Conservation (phyloP, 2,113 vertebrate species). For the Paralichthys olivaceus region DNA sequence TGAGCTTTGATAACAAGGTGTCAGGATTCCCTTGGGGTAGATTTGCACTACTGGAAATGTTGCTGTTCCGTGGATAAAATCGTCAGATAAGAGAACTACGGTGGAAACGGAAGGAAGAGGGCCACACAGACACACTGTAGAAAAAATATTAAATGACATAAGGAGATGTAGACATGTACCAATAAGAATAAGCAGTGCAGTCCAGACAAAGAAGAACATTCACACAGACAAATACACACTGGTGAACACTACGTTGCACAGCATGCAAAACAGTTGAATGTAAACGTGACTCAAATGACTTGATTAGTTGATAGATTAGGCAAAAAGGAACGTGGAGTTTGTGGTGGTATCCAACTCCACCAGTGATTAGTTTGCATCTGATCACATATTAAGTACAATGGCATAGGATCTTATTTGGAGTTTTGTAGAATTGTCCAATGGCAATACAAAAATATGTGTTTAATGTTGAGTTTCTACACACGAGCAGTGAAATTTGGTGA, state of each 20-base stretch:
- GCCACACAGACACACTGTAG: constrained; percentile 23
- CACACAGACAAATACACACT: no score
- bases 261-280: no score
- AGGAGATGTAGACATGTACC: neutral
- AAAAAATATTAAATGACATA: neutral
- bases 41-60: constrained; percentile 64
- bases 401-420: neutral
- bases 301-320: no score
- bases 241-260: no score
- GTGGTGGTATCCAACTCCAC: neutral
- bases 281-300: no score
- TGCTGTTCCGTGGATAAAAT: constrained; percentile 16
- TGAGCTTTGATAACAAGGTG: constrained; percentile 68
- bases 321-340: neutral
- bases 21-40: constrained; percentile 56
- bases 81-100: constrained; percentile 50
- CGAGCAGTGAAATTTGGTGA: neutral
- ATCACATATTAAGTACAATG: neutral
- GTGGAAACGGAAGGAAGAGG: constrained; percentile 4
- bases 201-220: no score
- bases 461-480: neutral
- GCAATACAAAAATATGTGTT: neutral
- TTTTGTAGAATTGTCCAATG: neutral
- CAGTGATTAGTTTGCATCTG: neutral
- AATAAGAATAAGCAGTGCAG: neutral